Conservation (phyloP, 92 coral and sea anemone species). For the Parazoanthus atlanticus region DNA sequence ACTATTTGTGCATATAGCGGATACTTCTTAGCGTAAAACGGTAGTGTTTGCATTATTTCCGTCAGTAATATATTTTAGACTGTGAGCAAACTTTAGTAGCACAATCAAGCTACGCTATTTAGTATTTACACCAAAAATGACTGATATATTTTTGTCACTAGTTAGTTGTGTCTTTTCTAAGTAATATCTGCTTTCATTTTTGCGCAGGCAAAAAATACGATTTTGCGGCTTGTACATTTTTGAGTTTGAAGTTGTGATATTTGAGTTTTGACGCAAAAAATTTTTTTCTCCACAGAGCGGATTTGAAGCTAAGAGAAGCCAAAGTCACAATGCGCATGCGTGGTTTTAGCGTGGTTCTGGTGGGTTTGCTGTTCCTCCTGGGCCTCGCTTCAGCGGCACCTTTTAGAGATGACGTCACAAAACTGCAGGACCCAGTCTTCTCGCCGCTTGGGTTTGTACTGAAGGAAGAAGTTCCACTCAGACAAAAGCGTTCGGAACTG, state of each 20-base stretch:
- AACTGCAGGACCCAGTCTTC: background rate
- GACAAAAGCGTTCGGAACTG: background rate
- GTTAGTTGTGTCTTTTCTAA: no score
- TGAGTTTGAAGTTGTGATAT: background rate
- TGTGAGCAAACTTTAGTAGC: no score
- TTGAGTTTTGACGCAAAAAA: background rate
- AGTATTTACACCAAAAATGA: no score
- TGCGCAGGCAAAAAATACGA: no score
- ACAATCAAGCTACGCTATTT: no score
- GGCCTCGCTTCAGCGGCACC: constrained; percentile 8
- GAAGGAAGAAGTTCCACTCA: background rate
- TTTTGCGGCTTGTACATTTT: background rate
- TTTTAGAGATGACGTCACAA: background rate
- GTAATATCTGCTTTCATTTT: background rate
- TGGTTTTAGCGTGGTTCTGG: background rate
- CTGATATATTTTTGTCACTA: background rate
- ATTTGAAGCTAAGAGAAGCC: no score
- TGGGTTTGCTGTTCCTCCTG: background rate
- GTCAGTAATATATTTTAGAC: no score
- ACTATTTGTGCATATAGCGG: no score
- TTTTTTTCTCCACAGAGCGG: background rate
- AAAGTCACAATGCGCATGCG: background rate
- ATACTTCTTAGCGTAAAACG: no score
- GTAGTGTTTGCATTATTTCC: no score
- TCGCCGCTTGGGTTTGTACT: background rate